Conservation (phyloP, 2,797 vertebrate species). For the Xenentodon cancila region DNA sequence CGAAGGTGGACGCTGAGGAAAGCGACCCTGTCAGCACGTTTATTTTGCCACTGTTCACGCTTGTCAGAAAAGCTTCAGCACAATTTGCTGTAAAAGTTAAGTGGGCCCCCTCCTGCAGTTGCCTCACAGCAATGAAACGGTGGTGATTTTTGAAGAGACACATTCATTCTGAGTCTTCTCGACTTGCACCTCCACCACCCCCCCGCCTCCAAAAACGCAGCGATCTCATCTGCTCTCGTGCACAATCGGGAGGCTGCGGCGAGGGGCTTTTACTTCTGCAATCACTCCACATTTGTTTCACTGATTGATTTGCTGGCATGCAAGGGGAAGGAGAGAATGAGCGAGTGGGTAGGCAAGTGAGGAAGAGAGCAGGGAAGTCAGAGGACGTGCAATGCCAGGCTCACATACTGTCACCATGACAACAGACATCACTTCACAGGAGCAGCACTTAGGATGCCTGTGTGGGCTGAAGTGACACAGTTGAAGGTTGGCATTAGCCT, state of each 20-base stretch:
- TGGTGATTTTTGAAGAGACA: slow-evolving; percentile 58
- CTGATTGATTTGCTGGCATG: slow-evolving; percentile 72
- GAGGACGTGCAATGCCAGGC: slow-evolving; percentile 69
- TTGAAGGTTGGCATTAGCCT: slow-evolving; percentile 72
- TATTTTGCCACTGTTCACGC: slow-evolving; percentile 52
- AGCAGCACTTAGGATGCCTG: slow-evolving; percentile 78
- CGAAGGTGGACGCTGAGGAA: slow-evolving; percentile 56
- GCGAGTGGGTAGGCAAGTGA: slow-evolving; percentile 49
- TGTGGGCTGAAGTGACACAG: slow-evolving; percentile 79
- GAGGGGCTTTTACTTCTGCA: slow-evolving; percentile 67
- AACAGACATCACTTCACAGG: slow-evolving; percentile 84
- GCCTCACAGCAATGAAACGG: slow-evolving; percentile 60
- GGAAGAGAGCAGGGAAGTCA: slow-evolving; percentile 58
- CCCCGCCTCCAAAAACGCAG: not conserved
- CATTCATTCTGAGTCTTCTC: slow-evolving; percentile 4
- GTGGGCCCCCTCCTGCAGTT: slow-evolving; percentile 55
- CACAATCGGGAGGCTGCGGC: slow-evolving; percentile 58
- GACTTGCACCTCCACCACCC: not conserved
- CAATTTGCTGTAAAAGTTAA: slow-evolving; percentile 57
- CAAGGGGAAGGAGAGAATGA: slow-evolving; percentile 62
- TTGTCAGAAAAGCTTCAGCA: slow-evolving; percentile 66
- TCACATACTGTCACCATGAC: slow-evolving; percentile 82
- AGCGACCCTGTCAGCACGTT: slow-evolving; percentile 67
- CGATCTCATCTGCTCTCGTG: slow-evolving; percentile 61
- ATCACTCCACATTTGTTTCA: slow-evolving; percentile 81